phyloP scores from a whole-genome alignment of 2,797 vertebrate genomes.

The Intellagama lesueurii region DNA sequence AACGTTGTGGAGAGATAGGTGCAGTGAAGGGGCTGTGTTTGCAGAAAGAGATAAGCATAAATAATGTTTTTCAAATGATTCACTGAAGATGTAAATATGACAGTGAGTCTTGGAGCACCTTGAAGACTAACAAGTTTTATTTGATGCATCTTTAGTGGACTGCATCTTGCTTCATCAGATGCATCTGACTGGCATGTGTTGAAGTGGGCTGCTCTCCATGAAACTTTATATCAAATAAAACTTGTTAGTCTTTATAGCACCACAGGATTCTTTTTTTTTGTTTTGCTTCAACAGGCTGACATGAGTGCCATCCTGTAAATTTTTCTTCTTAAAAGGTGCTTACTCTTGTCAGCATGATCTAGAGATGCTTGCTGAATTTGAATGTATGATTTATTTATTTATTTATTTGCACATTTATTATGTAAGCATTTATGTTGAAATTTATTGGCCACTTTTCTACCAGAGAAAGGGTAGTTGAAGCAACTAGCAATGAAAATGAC shows the following conservation, averaged over 20 bases:
- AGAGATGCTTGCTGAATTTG: background rate
- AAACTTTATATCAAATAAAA: too few species aligned
- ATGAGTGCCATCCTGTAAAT: too few species aligned
- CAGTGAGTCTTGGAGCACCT: too few species aligned
- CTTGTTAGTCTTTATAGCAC: too few species aligned
- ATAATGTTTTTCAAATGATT: background rate
- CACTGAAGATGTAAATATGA: background rate
- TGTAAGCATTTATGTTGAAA: background rate
- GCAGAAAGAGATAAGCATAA: background rate
- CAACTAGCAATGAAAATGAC: background rate
- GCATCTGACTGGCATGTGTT: too few species aligned
- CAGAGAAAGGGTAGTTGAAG: background rate
- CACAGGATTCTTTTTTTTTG: background rate
- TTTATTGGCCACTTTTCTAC: background rate
- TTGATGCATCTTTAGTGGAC: too few species aligned
- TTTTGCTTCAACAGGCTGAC: too few species aligned
- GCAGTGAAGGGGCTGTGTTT: background rate
- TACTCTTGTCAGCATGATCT: background rate
- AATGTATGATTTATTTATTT: background rate
- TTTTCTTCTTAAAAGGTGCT: background rate
- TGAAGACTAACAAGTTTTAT: too few species aligned
- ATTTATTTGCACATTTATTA: background rate
- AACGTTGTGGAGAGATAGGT: background rate
- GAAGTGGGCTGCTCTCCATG: too few species aligned
- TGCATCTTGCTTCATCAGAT: too few species aligned